phyloP scores from a whole-genome alignment of 2,888 invertebrate species.

The Aphelenchoides bicaudatus region DNA sequence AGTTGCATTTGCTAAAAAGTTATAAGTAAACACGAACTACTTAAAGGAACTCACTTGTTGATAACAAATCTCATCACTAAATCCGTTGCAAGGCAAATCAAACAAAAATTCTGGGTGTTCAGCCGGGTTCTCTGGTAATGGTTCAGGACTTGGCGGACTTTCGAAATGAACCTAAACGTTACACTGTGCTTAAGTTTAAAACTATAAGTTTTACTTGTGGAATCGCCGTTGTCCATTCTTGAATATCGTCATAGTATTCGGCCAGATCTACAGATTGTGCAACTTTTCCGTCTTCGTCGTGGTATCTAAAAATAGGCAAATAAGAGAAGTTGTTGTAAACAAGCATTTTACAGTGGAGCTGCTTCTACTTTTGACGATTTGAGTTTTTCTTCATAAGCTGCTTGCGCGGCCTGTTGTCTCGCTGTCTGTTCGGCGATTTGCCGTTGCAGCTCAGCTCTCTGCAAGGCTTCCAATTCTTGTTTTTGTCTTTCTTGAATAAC shows the following conservation, averaged over 20 bases:
- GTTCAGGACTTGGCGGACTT: conserved; percentile 25
- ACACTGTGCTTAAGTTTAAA: conserved; percentile 1
- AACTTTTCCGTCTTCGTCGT: conserved; percentile 30
- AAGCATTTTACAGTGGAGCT: conserved; percentile 33
- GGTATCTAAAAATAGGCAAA: too few species aligned
- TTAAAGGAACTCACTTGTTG: conserved; percentile 42
- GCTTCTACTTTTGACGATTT: conserved; percentile 19
- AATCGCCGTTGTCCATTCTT: conserved; percentile 29
- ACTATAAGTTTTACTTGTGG: conserved; percentile 17
- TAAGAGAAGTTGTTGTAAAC: too few species aligned
- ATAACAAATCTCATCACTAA: conserved; percentile 57
- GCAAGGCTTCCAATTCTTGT: conserved; percentile 12
- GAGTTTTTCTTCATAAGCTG: background rate
- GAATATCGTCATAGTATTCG: conserved; percentile 29
- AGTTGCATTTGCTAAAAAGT: conserved; percentile 47
- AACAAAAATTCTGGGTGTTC: conserved; percentile 28
- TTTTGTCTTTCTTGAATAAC: conserved; percentile 6
- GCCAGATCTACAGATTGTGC: conserved; percentile 13
- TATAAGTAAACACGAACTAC: conserved; percentile 1
- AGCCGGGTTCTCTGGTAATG: conserved; percentile 10
- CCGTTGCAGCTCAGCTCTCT: conserved; percentile 12
- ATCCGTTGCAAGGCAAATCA: conserved; percentile 49
- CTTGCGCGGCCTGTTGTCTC: conserved; percentile 2
- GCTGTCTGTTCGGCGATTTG: conserved; percentile 16
- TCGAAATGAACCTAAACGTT: conserved; percentile 17